Conservation (phyloP, 2,113 vertebrate genomes). For the Bungarus multicinctus region DNA sequence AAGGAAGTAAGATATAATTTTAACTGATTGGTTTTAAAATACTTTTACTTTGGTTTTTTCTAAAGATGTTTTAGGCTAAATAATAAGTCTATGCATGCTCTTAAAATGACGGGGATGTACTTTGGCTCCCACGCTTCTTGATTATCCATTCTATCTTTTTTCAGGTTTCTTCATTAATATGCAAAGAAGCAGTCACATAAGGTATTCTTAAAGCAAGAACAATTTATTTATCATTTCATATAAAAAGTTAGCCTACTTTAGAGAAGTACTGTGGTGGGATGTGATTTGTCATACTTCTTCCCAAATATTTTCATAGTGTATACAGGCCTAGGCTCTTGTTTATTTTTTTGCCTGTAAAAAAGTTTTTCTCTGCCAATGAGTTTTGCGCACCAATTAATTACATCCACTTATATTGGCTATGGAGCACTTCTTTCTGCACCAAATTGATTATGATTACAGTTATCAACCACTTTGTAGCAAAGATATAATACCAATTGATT, state of each 20-base stretch:
- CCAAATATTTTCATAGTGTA: neutral
- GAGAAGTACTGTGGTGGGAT: neutral
- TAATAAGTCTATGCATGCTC: neutral
- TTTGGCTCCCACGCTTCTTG: neutral
- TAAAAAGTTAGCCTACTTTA: neutral
- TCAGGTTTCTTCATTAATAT: neutral
- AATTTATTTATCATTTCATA: neutral
- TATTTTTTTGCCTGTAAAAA: neutral
- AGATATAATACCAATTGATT: neutral
- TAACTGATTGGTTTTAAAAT: constrained; percentile 17
- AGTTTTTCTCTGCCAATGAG: neutral
- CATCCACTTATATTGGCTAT: neutral
- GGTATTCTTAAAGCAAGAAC: neutral
- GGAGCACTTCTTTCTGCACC: neutral
- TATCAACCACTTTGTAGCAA: neutral
- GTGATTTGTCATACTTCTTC: neutral
- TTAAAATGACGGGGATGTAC: neutral
- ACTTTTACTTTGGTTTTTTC: constrained; percentile 16
- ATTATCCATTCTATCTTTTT: neutral
- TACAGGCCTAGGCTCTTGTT: neutral
- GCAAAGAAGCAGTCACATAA: neutral
- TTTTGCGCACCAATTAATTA: neutral
- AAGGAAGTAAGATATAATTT: neutral
- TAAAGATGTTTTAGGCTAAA: constrained; percentile 16
- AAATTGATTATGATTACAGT: neutral